phyloP scores from a whole-genome alignment of 2,113 vertebrate species.

The Eudyptes chrysolophus region DNA sequence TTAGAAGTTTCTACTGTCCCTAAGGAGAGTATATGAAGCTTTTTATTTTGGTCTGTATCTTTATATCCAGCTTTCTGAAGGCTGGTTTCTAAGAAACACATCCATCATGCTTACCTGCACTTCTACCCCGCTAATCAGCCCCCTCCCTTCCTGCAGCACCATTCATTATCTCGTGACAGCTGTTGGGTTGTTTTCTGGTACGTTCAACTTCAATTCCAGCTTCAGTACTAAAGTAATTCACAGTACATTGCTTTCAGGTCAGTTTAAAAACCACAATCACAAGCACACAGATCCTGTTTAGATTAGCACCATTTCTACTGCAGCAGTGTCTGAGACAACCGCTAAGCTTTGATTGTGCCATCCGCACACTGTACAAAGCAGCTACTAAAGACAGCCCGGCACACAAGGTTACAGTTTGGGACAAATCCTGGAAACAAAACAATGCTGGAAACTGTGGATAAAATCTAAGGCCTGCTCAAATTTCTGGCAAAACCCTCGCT shows the following conservation, averaged over 20 bases:
- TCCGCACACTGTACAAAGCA: accelerated
- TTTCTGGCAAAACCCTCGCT: neutral
- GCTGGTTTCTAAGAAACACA: neutral
- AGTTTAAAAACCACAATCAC: neutral
- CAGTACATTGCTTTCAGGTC: neutral
- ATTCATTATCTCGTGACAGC: neutral
- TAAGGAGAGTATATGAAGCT: neutral
- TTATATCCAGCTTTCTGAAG: neutral
- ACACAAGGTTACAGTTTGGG: neutral
- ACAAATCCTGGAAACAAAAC: slow-evolving; percentile 7
- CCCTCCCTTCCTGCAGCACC: neutral
- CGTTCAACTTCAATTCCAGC: neutral
- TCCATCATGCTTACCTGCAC: neutral
- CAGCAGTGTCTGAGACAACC: neutral
- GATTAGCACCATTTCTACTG: neutral
- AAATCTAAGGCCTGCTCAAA: neutral
- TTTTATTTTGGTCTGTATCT: neutral
- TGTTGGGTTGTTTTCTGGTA: neutral
- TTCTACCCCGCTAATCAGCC: neutral
- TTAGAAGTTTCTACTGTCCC: neutral
- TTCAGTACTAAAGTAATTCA: neutral
- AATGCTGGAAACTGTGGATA: neutral
- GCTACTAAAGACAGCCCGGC: neutral
- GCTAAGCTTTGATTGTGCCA: neutral
- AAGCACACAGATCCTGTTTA: neutral